These are phyloP conservation scores for Brachionus plicatilis DNA, from an alignment of 1,140 invertebrate genomes.

Conservation along the genomic window DNA sequence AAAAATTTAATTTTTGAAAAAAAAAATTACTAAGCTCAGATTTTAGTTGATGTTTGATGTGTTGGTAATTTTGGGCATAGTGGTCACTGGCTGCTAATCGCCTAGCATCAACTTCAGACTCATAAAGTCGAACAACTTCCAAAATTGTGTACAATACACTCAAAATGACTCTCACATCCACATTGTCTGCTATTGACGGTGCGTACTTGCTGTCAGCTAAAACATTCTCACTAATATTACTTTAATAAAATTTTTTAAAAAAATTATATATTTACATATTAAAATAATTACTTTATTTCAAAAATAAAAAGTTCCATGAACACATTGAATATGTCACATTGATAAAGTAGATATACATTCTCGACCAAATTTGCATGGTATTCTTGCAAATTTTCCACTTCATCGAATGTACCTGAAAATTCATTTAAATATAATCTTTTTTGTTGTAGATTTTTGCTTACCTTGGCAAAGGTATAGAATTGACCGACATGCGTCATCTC, in stretches of 20 bases:
- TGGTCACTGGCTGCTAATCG: not conserved
- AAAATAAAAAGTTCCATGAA: constrained; percentile 86
- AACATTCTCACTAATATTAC: constrained; percentile 62
- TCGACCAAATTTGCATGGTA: constrained; percentile 71
- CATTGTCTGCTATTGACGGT: constrained; percentile 81
- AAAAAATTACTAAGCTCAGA: constrained; percentile 67
- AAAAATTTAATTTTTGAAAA: not conserved
- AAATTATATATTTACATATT: not conserved
- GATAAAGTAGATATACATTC: constrained; percentile 81
- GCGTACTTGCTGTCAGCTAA: constrained; percentile 74
- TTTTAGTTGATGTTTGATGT: constrained; percentile 69
- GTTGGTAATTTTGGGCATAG: constrained; percentile 60
- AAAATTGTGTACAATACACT: constrained; percentile 88
- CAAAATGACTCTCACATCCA: constrained; percentile 80
- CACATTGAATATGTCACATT: constrained; percentile 76
- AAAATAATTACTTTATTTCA: constrained; percentile 73
- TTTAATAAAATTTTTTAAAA: not conserved
- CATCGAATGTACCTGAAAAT: constrained; percentile 74
- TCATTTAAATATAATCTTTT: no score
- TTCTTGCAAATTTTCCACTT: constrained; percentile 81
- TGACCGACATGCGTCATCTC: constrained; percentile 77
- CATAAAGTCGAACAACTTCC: constrained; percentile 72
- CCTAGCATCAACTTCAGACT: constrained; percentile 60
- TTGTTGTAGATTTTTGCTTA: constrained; percentile 35
- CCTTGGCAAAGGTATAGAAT: constrained; percentile 82